Evolutionary conservation across 2,797 vertebrate genomes (phyloP).

Genomic region (Argentina silus): DNA sequence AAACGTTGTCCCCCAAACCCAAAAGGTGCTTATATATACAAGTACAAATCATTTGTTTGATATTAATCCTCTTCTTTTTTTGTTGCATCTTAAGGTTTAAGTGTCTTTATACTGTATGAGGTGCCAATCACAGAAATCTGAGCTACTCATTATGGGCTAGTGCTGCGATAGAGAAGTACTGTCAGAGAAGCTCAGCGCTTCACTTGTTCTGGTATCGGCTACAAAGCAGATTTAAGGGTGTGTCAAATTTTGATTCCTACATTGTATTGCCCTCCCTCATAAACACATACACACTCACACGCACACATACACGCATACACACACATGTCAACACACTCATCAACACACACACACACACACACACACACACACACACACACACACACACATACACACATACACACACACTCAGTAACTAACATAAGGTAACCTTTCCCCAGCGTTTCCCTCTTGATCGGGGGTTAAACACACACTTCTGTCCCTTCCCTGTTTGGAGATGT

Average conservation of each 20-base stretch:
- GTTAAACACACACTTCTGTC: conserved; percentile 1
- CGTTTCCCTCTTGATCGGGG: conserved; percentile 22
- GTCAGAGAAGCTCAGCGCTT: conserved; percentile 17
- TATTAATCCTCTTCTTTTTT: conserved; percentile 30
- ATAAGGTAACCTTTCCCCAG: conserved; percentile 21
- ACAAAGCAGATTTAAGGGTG: conserved; percentile 15
- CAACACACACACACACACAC: conserved; percentile 24
- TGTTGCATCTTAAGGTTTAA: conserved; percentile 46
- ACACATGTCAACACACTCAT: conserved; percentile 32
- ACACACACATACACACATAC: conserved; percentile 34
- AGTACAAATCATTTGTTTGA: conserved; percentile 61
- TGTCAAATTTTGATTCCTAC: conserved; percentile 41
- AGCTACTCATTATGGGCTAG: neutral
- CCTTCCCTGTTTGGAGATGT: conserved; percentile 15
- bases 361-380: conserved; percentile 20
- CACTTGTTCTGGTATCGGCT: conserved; percentile 13
- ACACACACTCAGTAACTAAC: neutral
- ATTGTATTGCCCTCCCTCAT: conserved; percentile 32
- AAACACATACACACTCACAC: conserved; percentile 21
- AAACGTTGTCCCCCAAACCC: conserved; percentile 69
- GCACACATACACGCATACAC: conserved; percentile 19
- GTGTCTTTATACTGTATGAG: conserved; percentile 31
- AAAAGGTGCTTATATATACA: conserved; percentile 74
- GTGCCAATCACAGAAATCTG: conserved; percentile 19
- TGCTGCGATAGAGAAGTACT: conserved; percentile 4